A percentile compares a stretch with the other conserved stretches of the same genome.
phyloP scores from a whole-genome alignment of 2,888 invertebrate genomes.

The Muschampia plurimacula region DNA sequence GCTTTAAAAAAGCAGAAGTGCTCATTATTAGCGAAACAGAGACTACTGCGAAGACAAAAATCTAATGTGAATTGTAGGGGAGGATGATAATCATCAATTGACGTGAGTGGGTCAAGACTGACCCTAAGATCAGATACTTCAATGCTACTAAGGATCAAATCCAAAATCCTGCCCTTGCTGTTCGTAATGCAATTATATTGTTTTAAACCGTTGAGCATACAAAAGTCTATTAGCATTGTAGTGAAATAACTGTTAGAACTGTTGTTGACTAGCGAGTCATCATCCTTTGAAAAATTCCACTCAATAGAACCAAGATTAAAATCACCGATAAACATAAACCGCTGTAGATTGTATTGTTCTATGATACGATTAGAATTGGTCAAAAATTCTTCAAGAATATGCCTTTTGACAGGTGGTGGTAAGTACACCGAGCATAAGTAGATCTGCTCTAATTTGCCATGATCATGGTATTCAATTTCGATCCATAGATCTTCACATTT shows the following conservation, averaged over 20 bases:
- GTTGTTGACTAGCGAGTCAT: not conserved
- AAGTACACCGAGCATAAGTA: not conserved
- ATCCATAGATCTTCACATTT: not conserved
- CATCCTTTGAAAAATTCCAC: slow-evolving; percentile 1
- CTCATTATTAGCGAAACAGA: not conserved
- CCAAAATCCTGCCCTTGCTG: not conserved
- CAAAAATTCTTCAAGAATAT: slow-evolving; percentile 3
- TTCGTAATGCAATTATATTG: not conserved
- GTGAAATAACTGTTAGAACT: not conserved
- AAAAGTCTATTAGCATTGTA: not conserved
- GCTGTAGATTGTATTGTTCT: not conserved
- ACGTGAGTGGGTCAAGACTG: not conserved
- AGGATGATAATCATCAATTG: not conserved
- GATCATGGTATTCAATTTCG: not conserved
- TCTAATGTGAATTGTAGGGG: not conserved
- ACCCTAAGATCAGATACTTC: not conserved
- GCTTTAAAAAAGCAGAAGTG: slow-evolving; percentile 7
- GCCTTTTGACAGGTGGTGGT: not conserved
- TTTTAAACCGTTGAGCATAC: not conserved
- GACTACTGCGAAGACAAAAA: not conserved
- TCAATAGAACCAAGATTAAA: not conserved
- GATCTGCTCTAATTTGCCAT: not conserved
- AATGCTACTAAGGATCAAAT: not conserved
- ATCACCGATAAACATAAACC: not conserved
- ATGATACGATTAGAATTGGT: not conserved